phyloP scores from a whole-genome alignment of 2,888 invertebrate genomes.

The Perizoma affinitatum region DNA sequence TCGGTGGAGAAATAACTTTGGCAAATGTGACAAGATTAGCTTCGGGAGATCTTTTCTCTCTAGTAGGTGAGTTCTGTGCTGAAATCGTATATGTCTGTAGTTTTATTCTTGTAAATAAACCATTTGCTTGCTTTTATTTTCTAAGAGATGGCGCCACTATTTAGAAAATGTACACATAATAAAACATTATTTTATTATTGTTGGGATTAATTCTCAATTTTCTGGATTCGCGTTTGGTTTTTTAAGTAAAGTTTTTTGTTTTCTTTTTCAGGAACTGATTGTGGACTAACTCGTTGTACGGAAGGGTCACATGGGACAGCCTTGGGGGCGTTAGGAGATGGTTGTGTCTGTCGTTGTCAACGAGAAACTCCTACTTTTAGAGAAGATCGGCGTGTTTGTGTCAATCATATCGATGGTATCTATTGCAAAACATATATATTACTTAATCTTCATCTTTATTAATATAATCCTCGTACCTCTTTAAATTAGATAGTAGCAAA shows the following conservation, averaged over 20 bases:
- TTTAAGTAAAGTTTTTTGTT: not conserved
- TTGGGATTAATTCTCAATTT: no score
- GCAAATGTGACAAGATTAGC: conserved; percentile 84
- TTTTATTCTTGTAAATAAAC: no score
- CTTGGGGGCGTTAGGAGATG: conserved; percentile 68
- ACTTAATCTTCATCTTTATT: no score
- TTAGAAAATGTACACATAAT: no score
- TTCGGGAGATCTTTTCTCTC: conserved; percentile 84
- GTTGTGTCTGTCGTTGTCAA: conserved; percentile 88
- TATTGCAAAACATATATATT: no score
- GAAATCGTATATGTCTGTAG: no score
- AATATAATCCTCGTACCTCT: no score
- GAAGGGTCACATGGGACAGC: conserved; percentile 88
- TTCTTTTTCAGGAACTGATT: conserved; percentile 72
- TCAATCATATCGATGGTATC: conserved; percentile 89
- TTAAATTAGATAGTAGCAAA: no score
- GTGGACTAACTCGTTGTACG: conserved; percentile 86
- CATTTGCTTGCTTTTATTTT: no score
- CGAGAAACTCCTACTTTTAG: conserved; percentile 87
- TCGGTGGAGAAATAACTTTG: conserved; percentile 67
- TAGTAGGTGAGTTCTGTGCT: conserved; percentile 70
- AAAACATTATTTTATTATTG: no score
- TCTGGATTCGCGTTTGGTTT: no score
- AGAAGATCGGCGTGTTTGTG: conserved; percentile 89
- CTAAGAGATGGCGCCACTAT: no score